phyloP scores from a whole-genome alignment of 2,888 invertebrate genomes.

The Cataglyphis albicans region DNA sequence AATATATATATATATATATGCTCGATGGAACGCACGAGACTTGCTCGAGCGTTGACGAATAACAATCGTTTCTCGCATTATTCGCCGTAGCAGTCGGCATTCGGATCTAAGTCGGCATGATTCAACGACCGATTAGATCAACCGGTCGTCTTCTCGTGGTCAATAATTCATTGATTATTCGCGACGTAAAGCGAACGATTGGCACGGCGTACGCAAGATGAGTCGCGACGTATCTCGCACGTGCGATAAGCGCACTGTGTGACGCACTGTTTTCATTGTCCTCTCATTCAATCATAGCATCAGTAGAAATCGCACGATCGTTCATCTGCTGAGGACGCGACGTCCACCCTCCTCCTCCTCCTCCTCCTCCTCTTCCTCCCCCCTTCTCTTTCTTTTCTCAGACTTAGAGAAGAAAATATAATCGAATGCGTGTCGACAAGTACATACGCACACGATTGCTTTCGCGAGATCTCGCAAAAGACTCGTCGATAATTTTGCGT shows the following conservation, averaged over 20 bases:
- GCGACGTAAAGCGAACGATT: slow-evolving; percentile 32
- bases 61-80: background rate
- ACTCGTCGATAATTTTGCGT: slow-evolving; percentile 47
- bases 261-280: slow-evolving; percentile 73
- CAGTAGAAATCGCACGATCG: slow-evolving; percentile 18
- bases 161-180: slow-evolving; percentile 73
- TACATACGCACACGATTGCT: background rate
- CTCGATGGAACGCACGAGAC: background rate
- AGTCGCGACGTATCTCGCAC: slow-evolving; percentile 58
- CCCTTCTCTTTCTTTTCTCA: background rate
- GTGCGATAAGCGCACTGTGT: slow-evolving; percentile 68
- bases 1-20: slow-evolving; percentile 54
- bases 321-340: background rate
- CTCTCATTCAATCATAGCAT: slow-evolving; percentile 67
- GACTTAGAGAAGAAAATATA: background rate
- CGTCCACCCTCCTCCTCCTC: background rate
- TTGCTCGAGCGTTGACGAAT: no score
- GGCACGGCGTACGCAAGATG: slow-evolving; percentile 27
- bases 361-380: background rate
- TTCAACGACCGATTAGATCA: slow-evolving; percentile 51
- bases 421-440: background rate
- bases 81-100: background rate
- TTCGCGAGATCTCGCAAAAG: slow-evolving; percentile 24
- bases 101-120: background rate
- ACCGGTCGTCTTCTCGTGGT: slow-evolving; percentile 55